Evolutionary conservation across 2,113 vertebrate genomes (phyloP).

Genomic region (Mus pahari): DNA sequence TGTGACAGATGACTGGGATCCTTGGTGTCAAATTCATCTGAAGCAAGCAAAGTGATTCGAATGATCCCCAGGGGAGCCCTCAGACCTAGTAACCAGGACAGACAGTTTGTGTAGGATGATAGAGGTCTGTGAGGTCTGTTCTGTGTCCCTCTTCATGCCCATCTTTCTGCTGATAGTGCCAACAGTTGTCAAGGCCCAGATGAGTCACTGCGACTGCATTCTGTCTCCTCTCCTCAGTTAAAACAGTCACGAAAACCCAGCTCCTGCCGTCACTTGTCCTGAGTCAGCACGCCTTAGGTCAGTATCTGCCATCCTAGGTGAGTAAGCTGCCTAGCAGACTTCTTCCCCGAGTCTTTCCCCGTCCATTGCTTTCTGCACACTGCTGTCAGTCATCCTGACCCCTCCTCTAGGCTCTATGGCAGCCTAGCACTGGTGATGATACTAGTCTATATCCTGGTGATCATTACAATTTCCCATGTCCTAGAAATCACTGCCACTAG

Average conservation of each 20-base stretch:
- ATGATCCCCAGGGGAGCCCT: neutral
- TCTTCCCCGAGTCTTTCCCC: neutral
- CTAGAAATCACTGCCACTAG: neutral
- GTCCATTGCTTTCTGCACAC: neutral
- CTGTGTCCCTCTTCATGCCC: neutral
- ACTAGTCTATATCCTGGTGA: neutral
- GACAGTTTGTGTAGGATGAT: neutral
- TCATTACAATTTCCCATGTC: neutral
- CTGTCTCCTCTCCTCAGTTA: neutral
- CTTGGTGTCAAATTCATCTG: neutral
- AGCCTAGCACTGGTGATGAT: neutral
- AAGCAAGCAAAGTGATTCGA: neutral
- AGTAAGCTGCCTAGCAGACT: neutral
- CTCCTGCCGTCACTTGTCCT: slow-evolving; percentile 6
- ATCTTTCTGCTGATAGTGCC: neutral
- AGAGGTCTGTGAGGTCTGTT: neutral
- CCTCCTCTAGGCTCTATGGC: neutral
- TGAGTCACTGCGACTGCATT: neutral
- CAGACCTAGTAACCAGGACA: neutral
- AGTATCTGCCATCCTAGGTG: neutral
- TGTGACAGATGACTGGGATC: neutral
- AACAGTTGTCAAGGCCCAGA: neutral
- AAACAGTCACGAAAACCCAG: neutral
- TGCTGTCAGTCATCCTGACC: neutral
- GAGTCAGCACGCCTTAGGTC: neutral